phyloP scores from a whole-genome alignment of 2,113 vertebrate species.

The Egretta garzetta region DNA sequence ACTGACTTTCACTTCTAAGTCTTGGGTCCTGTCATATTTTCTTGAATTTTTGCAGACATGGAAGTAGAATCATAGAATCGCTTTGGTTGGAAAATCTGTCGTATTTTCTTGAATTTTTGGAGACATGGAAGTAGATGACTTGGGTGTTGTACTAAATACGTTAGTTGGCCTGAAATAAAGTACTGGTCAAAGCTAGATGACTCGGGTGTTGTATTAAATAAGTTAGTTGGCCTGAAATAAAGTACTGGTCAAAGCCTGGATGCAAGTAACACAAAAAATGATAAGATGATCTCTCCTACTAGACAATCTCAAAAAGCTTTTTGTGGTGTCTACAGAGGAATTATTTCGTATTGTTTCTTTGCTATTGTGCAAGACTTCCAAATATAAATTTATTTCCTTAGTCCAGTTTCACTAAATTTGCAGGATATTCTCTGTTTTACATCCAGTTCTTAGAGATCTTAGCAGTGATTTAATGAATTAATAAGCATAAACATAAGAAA shows the following conservation, averaged over 20 bases:
- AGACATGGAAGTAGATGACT: too few relatives aligned
- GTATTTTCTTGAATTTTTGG: too few relatives aligned
- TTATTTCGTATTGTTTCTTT: background rate
- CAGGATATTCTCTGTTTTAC: background rate
- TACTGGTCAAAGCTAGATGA: too few relatives aligned
- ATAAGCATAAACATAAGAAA: constrained; percentile 41
- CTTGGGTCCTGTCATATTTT: background rate
- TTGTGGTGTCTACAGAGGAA: background rate
- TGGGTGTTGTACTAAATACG: too few relatives aligned
- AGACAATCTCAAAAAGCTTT: background rate
- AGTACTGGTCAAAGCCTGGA: background rate
- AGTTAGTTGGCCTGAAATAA: background rate
- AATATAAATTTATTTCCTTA: background rate
- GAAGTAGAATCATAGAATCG: too few relatives aligned
- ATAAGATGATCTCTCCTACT: background rate
- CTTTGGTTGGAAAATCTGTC: too few relatives aligned
- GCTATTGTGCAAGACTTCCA: background rate
- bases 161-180: too few relatives aligned
- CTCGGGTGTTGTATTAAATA: background rate
- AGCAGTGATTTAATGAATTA: constrained; percentile 60
- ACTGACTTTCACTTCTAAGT: background rate
- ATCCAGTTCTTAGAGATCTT: background rate
- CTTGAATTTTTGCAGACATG: background rate
- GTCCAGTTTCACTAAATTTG: background rate
- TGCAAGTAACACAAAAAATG: background rate